Conservation (phyloP, 2,888 invertebrate species). For the Omphaloscelis lunosa region DNA sequence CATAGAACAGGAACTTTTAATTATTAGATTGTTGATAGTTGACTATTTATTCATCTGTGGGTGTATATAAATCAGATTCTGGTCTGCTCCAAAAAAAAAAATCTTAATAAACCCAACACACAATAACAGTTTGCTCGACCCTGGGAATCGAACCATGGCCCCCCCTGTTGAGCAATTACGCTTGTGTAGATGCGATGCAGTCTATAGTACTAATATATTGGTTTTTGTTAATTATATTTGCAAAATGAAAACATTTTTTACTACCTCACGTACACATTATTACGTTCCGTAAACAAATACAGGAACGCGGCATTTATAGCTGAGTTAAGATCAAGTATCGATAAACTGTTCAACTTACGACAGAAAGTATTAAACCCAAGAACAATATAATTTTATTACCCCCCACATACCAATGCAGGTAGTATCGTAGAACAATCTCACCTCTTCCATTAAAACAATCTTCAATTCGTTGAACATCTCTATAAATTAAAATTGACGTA, state of each 20-base stretch:
- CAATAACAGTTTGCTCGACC: background rate
- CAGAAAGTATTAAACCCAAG: slow-evolving; percentile 26
- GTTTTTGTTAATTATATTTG: background rate
- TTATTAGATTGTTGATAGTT: background rate
- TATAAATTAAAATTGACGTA: slow-evolving; percentile 60
- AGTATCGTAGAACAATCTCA: slow-evolving; percentile 35
- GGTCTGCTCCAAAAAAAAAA: background rate
- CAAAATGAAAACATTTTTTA: background rate
- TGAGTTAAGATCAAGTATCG: slow-evolving; percentile 36
- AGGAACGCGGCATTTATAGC: slow-evolving; percentile 21
- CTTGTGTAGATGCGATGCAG: background rate
- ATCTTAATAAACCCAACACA: background rate
- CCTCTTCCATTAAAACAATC: slow-evolving; percentile 49
- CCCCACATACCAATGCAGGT: slow-evolving; percentile 28
- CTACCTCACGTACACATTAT: slow-evolving; percentile 25
- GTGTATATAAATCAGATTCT: background rate
- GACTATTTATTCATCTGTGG: background rate
- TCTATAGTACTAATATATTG: background rate
- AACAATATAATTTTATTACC: slow-evolving; percentile 41
- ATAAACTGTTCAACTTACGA: slow-evolving; percentile 34
- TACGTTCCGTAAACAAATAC: slow-evolving; percentile 1
- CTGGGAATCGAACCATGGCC: background rate
- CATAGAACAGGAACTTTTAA: too few relatives aligned
- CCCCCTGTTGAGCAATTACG: too few relatives aligned
- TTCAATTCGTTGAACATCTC: slow-evolving; percentile 44